Evolutionary conservation across 2,797 vertebrate species (phyloP), one percentile per base, ranked within the genome.

Genomic region (Mormyrops attenuatus): DNA sequence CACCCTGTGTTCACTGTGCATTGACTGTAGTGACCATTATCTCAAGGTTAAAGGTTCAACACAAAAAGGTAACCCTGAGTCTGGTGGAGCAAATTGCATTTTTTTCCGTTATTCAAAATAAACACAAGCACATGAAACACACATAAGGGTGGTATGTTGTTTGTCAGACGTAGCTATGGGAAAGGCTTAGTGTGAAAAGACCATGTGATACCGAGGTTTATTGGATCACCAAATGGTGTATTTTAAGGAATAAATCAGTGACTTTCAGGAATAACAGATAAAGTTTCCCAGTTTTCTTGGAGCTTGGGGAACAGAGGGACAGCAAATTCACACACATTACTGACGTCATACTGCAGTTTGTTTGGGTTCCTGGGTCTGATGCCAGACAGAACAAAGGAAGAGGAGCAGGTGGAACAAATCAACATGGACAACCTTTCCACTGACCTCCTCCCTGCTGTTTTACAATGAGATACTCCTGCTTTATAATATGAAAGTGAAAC

Each of bases 11-110:
- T 60, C 5, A 1, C 85, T 34, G 5, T 41, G 34, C 52, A 34
- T 60, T 57, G 30, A 38, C 52, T 55, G 38, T 44, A n/a, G 52
- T 55, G 85, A 41, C 34, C 53, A 87, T 30, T 30, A 34, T 30
- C 30, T 55, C 85, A 87, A 87, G 85, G 53, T 87, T 38, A 87
- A 55, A 52, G 85, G 52, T 87, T 9, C 55, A 55, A 55, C 30
- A 41, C 50, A 20, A 11, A 85, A 85, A 2, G 73, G 5, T 20
- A 15, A 44, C 38, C 66, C 11, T 38, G 66, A 73, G 11, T 38
- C 66, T 73, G 66, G 30, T 73, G 66, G 13, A 73, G 30, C 0
- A 5, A 73, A 30, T 17, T 15, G 66, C 30, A 73, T 73, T 34
- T 38, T 73, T 15, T 38, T 57, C 66, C 26, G 1, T 34, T 34